Evolutionary conservation across 2,797 vertebrate species (phyloP).

Genomic region (Stomatorhinus walkeri): DNA sequence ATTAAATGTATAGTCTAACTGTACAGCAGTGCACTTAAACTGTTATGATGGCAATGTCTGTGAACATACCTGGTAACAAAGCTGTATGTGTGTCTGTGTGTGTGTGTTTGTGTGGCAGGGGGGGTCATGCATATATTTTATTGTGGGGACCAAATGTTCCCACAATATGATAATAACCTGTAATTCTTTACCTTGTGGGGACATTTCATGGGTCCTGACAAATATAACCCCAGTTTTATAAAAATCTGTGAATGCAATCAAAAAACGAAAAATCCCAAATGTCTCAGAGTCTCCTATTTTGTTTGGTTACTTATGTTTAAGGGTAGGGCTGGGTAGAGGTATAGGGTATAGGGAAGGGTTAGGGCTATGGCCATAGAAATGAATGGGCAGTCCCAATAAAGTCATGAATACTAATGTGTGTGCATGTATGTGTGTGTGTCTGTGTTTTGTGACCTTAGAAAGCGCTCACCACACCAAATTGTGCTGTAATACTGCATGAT

Average conservation of each 20-base stretch:
- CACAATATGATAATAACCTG: neutral
- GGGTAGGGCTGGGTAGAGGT: neutral
- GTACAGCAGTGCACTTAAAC: neutral
- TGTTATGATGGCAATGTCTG: neutral
- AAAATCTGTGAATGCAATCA: neutral
- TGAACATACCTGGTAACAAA: neutral
- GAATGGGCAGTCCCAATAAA: neutral
- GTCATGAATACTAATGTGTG: neutral
- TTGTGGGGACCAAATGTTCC: neutral
- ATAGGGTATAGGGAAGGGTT: no score
- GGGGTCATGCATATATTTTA: no score
- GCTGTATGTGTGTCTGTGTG: neutral
- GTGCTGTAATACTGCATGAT: neutral
- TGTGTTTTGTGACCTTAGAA: neutral
- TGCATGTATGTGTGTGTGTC: neutral
- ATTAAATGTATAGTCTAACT: neutral
- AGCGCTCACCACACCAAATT: neutral
- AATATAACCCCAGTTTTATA: neutral
- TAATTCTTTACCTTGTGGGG: no score
- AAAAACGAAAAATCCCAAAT: neutral
- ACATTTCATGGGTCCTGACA: neutral
- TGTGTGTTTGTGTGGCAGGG: neutral
- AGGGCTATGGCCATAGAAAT: neutral
- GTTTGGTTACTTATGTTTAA: neutral
- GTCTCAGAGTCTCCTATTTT: neutral